phyloP scores from a whole-genome alignment of 2,888 invertebrate species.

The Drosophila borealis region DNA sequence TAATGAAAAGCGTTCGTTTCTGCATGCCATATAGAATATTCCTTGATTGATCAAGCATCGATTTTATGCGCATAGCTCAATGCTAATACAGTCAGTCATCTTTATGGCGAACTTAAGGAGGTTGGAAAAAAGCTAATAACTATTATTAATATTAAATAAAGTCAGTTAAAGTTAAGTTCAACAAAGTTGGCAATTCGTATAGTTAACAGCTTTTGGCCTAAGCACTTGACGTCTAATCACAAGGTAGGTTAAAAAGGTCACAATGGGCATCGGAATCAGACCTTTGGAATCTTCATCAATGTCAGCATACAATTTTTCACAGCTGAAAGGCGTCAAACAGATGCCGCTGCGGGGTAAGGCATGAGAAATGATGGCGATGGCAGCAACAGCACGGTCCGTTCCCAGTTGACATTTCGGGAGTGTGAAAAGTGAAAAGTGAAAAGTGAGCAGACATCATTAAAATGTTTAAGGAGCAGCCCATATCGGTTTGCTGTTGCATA shows the following conservation, averaged over 20 bases:
- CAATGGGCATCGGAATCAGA: constrained; percentile 22
- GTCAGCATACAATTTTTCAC: constrained; percentile 53
- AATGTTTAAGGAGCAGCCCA: constrained; percentile 26
- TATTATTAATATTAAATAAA: background rate
- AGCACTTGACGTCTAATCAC: constrained; percentile 9
- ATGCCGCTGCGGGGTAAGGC: background rate
- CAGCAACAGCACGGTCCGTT: constrained; percentile 14
- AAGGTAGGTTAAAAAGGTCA: constrained; percentile 13
- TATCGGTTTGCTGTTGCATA: constrained; percentile 22
- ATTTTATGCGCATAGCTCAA: constrained; percentile 3
- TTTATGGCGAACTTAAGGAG: background rate
- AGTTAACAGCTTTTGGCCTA: constrained; percentile 17
- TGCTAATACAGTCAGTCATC: background rate
- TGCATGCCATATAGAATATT: background rate
- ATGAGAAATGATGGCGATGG: constrained; percentile 38
- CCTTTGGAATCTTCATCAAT: constrained; percentile 50
- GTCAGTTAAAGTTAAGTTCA: no score
- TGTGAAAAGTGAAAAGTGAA: constrained; percentile 28
- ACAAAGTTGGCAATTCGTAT: no score
- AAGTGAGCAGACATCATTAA: constrained; percentile 39
- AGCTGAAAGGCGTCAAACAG: constrained; percentile 5
- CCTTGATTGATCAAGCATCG: constrained; percentile 7
- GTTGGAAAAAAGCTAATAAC: background rate
- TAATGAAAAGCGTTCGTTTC: constrained; percentile 8
- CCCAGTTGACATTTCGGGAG: constrained; percentile 42